Evolutionary conservation across 2,113 vertebrate genomes (phyloP), one percentile per base, ranked within the genome.

Genomic region (Hassar affinis): DNA sequence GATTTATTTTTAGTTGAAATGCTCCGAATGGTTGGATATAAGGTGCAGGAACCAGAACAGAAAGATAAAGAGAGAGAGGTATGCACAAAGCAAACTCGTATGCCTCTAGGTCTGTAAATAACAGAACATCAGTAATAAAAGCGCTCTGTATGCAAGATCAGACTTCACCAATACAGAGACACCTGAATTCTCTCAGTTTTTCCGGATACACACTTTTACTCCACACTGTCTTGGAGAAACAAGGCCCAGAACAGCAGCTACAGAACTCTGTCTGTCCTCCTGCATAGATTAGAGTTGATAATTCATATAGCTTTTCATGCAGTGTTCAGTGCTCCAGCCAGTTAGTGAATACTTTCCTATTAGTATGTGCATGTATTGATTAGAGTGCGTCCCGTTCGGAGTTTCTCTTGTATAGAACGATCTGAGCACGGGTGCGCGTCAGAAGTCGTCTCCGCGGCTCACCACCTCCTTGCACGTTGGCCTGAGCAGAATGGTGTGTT

Each of bases 401-500:
- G 22, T 59, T 72, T 81, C 12, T 82, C 30, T 61, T 33, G 38
- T 30, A 45, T 27, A 42, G 54, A 17, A 45, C 12, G 6, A 42
- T 59, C 59, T 2, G 20, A 9, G 33, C 20, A 6, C 52, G 27
- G 11, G 33, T 66, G 49, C 25, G 27, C 35, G 4, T 87, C 78
- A 99, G 92, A 97, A 99, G 94, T 99, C 98, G 4, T 97, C 96
- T 42, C 97, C 98, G 83, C 98, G 95, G 94, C 98, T 98, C 92
- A 99, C 98, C 11, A 99, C 96, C 93, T 99, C 98, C 93, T 99
- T 99, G 94, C 93, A 98, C 6, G 96, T 98, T 79, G 97, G 97
- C 93, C 97, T 96, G 91, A 99, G 91, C 85, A 99, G 93, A 88
- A 99, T 98, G 80, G 98, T 99, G 87, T 99, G 98, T 94, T 99